Evolutionary conservation across 2,797 vertebrate genomes (phyloP).

Genomic region (Cephalopachus bancanus): DNA sequence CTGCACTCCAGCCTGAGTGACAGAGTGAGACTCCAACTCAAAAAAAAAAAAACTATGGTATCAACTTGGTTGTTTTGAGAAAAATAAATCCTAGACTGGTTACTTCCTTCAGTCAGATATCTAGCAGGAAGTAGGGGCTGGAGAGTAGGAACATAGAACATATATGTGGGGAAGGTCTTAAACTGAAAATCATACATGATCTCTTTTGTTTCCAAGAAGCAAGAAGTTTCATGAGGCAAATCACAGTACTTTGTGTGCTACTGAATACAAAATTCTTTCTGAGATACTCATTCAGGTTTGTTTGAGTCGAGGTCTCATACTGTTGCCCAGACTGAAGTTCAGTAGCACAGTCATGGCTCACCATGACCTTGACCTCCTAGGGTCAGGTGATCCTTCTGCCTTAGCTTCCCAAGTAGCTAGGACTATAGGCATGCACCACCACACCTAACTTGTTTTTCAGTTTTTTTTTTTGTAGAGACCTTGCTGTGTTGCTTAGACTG

Average conservation of each 20-base stretch:
- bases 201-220: not conserved
- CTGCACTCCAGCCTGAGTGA: too few relatives aligned
- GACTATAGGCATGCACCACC: too few relatives aligned
- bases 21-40: too few relatives aligned
- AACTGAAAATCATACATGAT: conserved; percentile 40
- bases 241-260: not conserved
- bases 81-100: not conserved
- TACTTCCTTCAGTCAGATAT: not conserved
- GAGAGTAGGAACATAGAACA: not conserved
- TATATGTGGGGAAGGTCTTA: not conserved
- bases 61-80: conserved; percentile 31
- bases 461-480: too few relatives aligned
- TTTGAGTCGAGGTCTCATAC: too few relatives aligned
- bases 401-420: too few relatives aligned
- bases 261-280: conserved; percentile 45
- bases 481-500: too few relatives aligned
- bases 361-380: too few relatives aligned
- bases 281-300: not conserved
- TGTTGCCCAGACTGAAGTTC: too few relatives aligned
- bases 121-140: not conserved
- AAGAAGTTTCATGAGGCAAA: not conserved
- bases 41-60: not conserved
- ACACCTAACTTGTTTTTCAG: too few relatives aligned
- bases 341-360: too few relatives aligned
- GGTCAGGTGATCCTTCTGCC: too few relatives aligned